A percentile compares a stretch with the other conserved stretches of the same genome.
phyloP scores from a whole-genome alignment of 2,888 invertebrate genomes.

The Pomacea canaliculata region DNA sequence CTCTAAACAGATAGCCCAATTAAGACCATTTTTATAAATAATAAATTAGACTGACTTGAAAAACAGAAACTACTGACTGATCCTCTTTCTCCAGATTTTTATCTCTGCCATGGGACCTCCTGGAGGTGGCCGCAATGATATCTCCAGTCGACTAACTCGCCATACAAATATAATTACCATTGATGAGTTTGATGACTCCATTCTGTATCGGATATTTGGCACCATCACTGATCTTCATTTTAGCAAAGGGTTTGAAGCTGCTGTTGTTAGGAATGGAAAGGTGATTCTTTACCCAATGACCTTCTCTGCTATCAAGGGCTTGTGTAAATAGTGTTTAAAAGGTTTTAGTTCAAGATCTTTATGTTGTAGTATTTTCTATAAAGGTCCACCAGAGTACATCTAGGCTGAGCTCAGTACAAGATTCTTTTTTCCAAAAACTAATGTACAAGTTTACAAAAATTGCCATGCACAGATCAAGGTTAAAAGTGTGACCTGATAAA shows the following conservation, averaged over 20 bases:
- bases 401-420: no score
- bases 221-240: constrained; percentile 95
- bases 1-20: no score
- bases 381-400: no score
- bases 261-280: constrained; percentile 68
- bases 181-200: constrained; percentile 89
- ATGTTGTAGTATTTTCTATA: no score
- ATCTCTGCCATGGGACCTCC: constrained; percentile 90
- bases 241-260: constrained; percentile 81
- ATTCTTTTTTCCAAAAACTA: no score
- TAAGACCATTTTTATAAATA: no score
- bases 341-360: no score
- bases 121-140: constrained; percentile 89
- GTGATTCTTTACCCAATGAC: constrained; percentile 41
- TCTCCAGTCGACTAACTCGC: constrained; percentile 87
- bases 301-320: not conserved
- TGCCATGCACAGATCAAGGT: no score
- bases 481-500: no score
- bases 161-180: constrained; percentile 88
- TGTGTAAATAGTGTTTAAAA: no score
- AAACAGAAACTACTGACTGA: not conserved
- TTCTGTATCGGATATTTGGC: constrained; percentile 87
- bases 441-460: no score
- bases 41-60: not conserved
- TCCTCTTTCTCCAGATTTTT: constrained; percentile 75